Percentiles rank a stretch among this genome's conserved stretches.
phyloP scores from a whole-genome alignment of 37 sponge, comb jelly and placozoan species.

The Cladorhizidae sp. region DNA sequence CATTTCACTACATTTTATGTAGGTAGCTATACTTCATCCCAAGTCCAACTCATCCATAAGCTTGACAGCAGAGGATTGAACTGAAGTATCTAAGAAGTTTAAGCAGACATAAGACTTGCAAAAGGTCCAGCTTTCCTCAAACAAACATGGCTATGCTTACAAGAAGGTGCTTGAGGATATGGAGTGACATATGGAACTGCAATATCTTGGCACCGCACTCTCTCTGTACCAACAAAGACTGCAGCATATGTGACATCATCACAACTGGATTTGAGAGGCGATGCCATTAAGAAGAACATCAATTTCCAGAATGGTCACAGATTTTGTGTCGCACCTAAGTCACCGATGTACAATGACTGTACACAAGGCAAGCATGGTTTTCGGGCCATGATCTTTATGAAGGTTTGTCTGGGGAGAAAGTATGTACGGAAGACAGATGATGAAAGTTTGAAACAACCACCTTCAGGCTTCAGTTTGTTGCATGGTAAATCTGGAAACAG shows the following conservation, averaged over 20 bases:
- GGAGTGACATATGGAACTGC: conserved; percentile 34
- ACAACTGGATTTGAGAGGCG: conserved; percentile 48
- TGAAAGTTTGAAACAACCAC: conserved; percentile 49
- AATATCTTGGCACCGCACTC: conserved; percentile 75
- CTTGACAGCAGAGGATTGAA: too few species aligned
- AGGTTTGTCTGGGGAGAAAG: conserved; percentile 69
- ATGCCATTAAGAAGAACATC: conserved; percentile 48
- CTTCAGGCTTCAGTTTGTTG: conserved; percentile 54
- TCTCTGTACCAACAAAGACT: conserved; percentile 47
- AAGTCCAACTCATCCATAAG: too few species aligned
- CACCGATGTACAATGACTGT: conserved; percentile 82
- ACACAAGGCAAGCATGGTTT: conserved; percentile 57
- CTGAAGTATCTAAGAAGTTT: too few species aligned
- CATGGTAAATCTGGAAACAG: conserved; percentile 63
- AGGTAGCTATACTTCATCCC: too few species aligned
- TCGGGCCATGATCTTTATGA: conserved; percentile 70
- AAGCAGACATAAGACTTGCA: too few species aligned
- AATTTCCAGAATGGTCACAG: conserved; percentile 66
- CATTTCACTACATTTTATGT: too few species aligned
- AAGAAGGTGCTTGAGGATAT: too few species aligned
- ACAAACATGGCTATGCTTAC: too few species aligned
- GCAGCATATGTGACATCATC: conserved; percentile 76
- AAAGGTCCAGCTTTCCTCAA: too few species aligned
- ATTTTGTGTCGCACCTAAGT: conserved; percentile 81
- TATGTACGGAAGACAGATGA: conserved; percentile 34